These are phyloP conservation scores for Brachyopa scutellaris DNA, from an alignment of 2,888 invertebrate genomes.

Conservation along the genomic window DNA sequence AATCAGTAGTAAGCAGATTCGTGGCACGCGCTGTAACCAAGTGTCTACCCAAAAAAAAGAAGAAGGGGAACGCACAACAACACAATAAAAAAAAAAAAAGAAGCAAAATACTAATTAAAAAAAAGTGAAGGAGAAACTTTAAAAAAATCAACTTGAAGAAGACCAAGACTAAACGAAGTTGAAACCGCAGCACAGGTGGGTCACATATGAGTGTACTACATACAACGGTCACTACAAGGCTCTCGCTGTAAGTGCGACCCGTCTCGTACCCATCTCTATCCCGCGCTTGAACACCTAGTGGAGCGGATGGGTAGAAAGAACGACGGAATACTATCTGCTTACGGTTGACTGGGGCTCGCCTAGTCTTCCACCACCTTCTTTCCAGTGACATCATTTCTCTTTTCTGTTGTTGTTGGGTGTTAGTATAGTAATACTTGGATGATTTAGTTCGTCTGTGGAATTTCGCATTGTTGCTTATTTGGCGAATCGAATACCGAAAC, in stretches of 20 bases:
- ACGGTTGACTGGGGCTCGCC: constrained; percentile 28
- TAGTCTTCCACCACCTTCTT: constrained; percentile 41
- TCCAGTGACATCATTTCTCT: constrained; percentile 71
- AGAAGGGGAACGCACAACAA: neutral
- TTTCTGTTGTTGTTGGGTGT: constrained; percentile 21
- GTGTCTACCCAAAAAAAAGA: constrained; percentile 31
- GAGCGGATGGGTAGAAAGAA: constrained; percentile 19
- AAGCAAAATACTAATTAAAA: no score
- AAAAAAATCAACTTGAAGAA: constrained; percentile 43
- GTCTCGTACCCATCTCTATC: no score
- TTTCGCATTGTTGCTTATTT: constrained; percentile 57
- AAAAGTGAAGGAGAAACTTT: constrained; percentile 56
- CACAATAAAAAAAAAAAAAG: no score
- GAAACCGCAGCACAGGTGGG: constrained; percentile 60
- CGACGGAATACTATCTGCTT: constrained; percentile 45
- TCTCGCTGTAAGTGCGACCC: no score
- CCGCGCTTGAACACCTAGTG: no score
- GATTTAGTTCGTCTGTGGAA: constrained; percentile 44
- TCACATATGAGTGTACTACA: constrained; percentile 23
- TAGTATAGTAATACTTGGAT: neutral
- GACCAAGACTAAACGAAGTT: constrained; percentile 6
- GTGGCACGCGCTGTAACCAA: constrained; percentile 53
- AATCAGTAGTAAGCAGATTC: constrained; percentile 40
- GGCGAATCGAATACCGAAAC: constrained; percentile 17
- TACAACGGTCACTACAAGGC: constrained; percentile 10